Evolutionary conservation across 1,140 invertebrate species (phyloP).

Genomic region (Zaprionus inermis): DNA sequence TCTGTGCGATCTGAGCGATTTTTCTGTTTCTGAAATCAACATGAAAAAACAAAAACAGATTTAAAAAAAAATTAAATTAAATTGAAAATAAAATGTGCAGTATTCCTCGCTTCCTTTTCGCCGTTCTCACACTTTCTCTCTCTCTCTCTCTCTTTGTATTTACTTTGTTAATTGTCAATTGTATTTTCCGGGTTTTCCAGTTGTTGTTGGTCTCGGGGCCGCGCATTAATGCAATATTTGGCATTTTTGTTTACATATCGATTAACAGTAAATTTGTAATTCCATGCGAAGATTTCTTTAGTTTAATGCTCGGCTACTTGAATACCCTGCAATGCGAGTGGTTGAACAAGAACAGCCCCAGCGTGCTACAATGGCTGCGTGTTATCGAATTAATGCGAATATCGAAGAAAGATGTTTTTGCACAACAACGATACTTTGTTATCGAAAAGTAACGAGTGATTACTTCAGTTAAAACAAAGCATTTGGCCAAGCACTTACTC

Average conservation of each 20-base stretch:
- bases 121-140: background rate
- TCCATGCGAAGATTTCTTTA: constrained; percentile 4
- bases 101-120: too few relatives aligned
- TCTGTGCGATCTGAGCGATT: background rate
- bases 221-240: constrained; percentile 11
- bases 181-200: constrained; percentile 9
- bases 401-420: too few relatives aligned
- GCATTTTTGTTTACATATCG: constrained; percentile 25
- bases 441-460: too few relatives aligned
- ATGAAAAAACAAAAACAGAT: background rate
- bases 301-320: background rate
- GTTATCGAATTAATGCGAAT: too few relatives aligned
- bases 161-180: constrained; percentile 40
- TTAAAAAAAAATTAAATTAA: too few relatives aligned
- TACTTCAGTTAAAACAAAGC: too few relatives aligned
- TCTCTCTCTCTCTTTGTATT: constrained; percentile 19
- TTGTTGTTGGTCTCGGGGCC: background rate
- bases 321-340: background rate
- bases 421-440: too few relatives aligned
- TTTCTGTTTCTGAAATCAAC: background rate
- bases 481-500: too few relatives aligned
- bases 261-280: constrained; percentile 34
- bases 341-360: too few relatives aligned
- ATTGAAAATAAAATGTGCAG: too few relatives aligned
- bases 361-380: too few relatives aligned